phyloP scores from a whole-genome alignment of 2,888 invertebrate species.

The Drosophila subquinaria region DNA sequence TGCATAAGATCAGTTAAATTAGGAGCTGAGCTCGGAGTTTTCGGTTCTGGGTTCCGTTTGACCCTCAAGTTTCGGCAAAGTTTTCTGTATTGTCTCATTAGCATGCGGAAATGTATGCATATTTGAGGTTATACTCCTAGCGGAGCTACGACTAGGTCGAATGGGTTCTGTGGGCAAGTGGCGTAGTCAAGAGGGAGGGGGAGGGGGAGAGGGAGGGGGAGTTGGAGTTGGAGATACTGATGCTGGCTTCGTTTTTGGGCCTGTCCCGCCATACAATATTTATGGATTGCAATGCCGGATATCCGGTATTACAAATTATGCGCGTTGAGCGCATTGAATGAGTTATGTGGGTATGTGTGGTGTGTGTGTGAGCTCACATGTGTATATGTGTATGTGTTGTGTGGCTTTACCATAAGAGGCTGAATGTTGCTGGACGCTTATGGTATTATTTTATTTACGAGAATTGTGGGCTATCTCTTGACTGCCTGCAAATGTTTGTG shows the following conservation, averaged over 20 bases:
- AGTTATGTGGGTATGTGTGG: conserved; percentile 30
- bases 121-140: conserved; percentile 35
- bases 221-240: neutral
- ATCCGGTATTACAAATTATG: conserved; percentile 64
- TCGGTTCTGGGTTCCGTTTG: conserved; percentile 4
- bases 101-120: conserved; percentile 49
- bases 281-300: conserved; percentile 60
- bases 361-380: neutral
- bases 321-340: conserved; percentile 50
- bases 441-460: conserved; percentile 20
- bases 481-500: conserved; percentile 1
- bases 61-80: conserved; percentile 16
- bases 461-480: conserved; percentile 8
- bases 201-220: neutral
- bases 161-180: neutral
- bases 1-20: conserved; percentile 11
- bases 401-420: conserved; percentile 8
- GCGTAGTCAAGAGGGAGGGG: neutral
- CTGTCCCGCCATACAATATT: conserved; percentile 47
- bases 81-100: conserved; percentile 31
- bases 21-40: neutral
- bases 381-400: conserved; percentile 6
- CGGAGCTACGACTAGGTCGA: neutral
- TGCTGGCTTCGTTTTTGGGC: neutral
- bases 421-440: conserved; percentile 2